Evolutionary conservation across 2,797 vertebrate species (phyloP), one percentile per base, ranked within the genome.

Genomic region (Argentina silus): DNA sequence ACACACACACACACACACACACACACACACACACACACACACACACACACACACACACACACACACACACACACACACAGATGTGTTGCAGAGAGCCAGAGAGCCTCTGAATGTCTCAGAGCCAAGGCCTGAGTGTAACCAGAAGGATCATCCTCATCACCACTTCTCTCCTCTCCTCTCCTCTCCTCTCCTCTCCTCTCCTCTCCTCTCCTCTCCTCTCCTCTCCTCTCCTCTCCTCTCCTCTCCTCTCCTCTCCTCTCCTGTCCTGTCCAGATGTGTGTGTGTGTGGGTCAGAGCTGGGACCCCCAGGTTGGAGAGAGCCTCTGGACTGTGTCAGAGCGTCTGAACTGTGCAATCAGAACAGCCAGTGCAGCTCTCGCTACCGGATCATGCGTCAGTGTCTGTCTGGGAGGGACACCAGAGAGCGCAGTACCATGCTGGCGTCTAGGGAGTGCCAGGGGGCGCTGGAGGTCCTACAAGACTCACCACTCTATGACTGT

Each of bases 311-410:
- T 36, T 96, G 96, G 96, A 90, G 93, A 76, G 90, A 87, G 81
- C 93, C 96, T 0, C 94, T 96, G 94, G 97, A 98, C 92, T 98
- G 97, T 27, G 95, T 96, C 68, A 92, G 94, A 50, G 97, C 96
- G 83, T 97, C 95, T 7, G 97, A 98, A 85, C 92, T 96, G 90
- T 98, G 97, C 62, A 95, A 95, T 9, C 94, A 93, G 0, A 96
- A 97, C 88, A 84, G 94, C 15, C 92, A 95, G 93, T 98, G 97
- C 93, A 98, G 96, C 93, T 96, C 96, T 0, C 93, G 96, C 1
- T 97, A 95, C 91, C 95, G 97, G 53, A 97, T 96, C 43, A 94
- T 98, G 92, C 94, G 97, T 7, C 97, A 98, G 92, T 98, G 97
- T 83, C 92, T 98, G 90, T 97, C 96, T 0, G 97, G 97, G 0